Evolutionary conservation across 2,797 vertebrate genomes (phyloP).

Genomic region (Gambelia wislizenii): DNA sequence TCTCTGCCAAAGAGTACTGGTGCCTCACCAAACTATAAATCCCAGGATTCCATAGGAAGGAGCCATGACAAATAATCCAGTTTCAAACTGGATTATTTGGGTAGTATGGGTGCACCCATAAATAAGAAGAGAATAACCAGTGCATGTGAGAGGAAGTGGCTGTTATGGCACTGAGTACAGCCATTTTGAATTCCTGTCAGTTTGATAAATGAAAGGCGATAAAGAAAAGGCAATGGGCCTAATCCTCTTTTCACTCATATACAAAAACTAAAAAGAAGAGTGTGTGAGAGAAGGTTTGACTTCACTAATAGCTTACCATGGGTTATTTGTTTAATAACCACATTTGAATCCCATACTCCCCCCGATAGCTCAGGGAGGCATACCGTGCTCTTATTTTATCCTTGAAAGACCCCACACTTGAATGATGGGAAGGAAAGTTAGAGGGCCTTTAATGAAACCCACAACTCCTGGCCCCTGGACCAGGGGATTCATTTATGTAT

Average conservation of each 20-base stretch:
- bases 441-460: neutral
- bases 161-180: neutral
- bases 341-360: neutral
- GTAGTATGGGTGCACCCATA: no score
- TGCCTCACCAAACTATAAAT: no score
- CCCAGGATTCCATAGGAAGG: no score
- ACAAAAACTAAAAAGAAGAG: neutral
- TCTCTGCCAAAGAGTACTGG: no score
- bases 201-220: conserved; percentile 17
- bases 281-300: neutral
- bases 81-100: no score
- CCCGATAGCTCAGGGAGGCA: neutral
- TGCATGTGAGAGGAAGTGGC: neutral
- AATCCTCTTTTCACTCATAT: neutral
- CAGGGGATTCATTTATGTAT: no score
- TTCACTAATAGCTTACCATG: neutral
- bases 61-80: no score
- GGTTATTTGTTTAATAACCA: neutral
- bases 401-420: neutral
- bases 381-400: neutral
- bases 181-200: conserved; percentile 21
- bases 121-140: neutral
- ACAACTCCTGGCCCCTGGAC: neutral
- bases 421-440: neutral
- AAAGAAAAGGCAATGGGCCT: neutral